phyloP scores from a whole-genome alignment of 2,888 invertebrate genomes.

The Hypercompe scribonia region DNA sequence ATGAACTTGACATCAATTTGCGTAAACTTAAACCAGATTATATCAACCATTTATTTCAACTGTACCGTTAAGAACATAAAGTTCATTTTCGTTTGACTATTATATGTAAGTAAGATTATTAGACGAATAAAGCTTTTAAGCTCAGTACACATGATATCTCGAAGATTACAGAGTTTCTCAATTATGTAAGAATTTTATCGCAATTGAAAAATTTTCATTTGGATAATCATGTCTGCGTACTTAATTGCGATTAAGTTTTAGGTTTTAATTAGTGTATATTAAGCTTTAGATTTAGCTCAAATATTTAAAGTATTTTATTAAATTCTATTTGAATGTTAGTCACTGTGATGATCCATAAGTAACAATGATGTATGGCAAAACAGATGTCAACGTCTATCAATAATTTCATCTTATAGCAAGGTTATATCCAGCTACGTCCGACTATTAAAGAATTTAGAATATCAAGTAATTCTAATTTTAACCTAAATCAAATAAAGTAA shows the following conservation, averaged over 20 bases:
- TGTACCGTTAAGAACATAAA: slow-evolving; percentile 19
- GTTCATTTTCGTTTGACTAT: slow-evolving; percentile 21
- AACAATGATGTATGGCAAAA: not conserved
- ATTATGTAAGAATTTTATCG: slow-evolving; percentile 54
- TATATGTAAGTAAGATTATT: slow-evolving; percentile 25
- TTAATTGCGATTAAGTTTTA: slow-evolving; percentile 50
- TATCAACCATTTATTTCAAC: slow-evolving; percentile 21
- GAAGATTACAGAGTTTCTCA: slow-evolving; percentile 51
- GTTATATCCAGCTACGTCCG: too few relatives aligned
- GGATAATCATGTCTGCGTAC: slow-evolving; percentile 44
- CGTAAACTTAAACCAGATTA: slow-evolving; percentile 38
- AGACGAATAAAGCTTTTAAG: slow-evolving; percentile 52
- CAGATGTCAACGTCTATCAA: not conserved
- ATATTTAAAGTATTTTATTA: slow-evolving; percentile 31
- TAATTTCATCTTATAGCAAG: too few relatives aligned
- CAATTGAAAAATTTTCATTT: slow-evolving; percentile 48
- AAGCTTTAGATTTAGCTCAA: slow-evolving; percentile 31
- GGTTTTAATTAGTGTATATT: slow-evolving; percentile 52
- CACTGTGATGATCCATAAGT: not conserved
- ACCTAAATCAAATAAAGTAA: too few relatives aligned
- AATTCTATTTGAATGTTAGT: too few relatives aligned
- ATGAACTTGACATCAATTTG: slow-evolving; percentile 50
- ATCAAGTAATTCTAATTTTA: too few relatives aligned
- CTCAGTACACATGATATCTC: slow-evolving; percentile 47
- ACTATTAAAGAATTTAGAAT: too few relatives aligned